Evolutionary conservation across 2,888 invertebrate genomes (phyloP).

Genomic region (Andrena bucephala): DNA sequence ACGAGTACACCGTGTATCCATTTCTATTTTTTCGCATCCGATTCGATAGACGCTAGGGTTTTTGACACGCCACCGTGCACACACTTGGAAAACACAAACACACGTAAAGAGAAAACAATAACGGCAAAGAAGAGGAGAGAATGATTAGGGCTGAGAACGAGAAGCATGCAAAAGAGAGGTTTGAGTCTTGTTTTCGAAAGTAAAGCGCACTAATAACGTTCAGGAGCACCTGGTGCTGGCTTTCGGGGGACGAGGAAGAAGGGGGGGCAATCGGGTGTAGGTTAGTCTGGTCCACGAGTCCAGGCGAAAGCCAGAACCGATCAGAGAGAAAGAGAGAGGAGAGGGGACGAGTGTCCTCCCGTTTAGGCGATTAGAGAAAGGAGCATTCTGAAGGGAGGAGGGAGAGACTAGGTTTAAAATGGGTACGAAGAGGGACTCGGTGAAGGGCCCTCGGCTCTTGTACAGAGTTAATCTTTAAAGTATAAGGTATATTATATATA

Average conservation of each 20-base stretch:
- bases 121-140: slow-evolving; percentile 2
- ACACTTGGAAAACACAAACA: slow-evolving; percentile 17
- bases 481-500: slow-evolving; percentile 76
- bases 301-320: slow-evolving; percentile 39
- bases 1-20: neutral
- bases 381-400: slow-evolving; percentile 44
- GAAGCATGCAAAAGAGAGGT: neutral
- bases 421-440: slow-evolving; percentile 68
- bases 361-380: slow-evolving; percentile 25
- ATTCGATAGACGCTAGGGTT: slow-evolving; percentile 28
- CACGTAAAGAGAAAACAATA: neutral
- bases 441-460: slow-evolving; percentile 74
- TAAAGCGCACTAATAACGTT: neutral
- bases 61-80: slow-evolving; percentile 11
- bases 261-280: neutral
- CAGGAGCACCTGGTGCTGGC: slow-evolving; percentile 57
- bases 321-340: slow-evolving; percentile 55
- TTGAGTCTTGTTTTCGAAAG: neutral
- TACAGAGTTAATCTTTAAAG: slow-evolving; percentile 77
- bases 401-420: slow-evolving; percentile 57
- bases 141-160: slow-evolving; percentile 52
- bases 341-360: slow-evolving; percentile 38
- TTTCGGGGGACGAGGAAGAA: slow-evolving; percentile 32
- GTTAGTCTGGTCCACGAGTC: neutral
- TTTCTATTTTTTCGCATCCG: slow-evolving; percentile 28